phyloP scores from a whole-genome alignment of 2,113 vertebrate genomes.

The Sciurus niger region DNA sequence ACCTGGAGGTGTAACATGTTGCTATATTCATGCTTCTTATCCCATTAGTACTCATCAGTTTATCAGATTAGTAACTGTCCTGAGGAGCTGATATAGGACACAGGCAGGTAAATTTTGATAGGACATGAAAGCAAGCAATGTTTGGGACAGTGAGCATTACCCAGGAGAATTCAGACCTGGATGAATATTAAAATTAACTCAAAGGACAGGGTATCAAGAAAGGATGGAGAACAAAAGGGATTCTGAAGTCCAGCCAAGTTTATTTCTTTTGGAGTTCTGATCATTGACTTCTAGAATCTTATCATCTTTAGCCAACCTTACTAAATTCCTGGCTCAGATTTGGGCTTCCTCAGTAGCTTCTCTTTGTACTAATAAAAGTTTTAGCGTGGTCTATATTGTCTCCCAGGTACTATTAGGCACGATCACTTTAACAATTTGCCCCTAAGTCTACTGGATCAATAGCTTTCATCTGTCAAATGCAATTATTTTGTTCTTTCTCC shows the following conservation, averaged over 20 bases:
- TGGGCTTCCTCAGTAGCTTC: not conserved
- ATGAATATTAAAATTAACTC: slow-evolving; percentile 43
- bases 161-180: slow-evolving; percentile 58
- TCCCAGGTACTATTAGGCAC: not conserved
- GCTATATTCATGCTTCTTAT: slow-evolving; percentile 38
- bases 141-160: not conserved
- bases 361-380: slow-evolving; percentile 28
- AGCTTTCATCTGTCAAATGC: not conserved
- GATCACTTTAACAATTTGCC: slow-evolving; percentile 14
- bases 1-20: slow-evolving; percentile 29
- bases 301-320: not conserved
- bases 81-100: not conserved
- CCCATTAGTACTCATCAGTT: slow-evolving; percentile 55
- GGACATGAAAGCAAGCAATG: slow-evolving; percentile 48
- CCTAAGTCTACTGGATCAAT: not conserved
- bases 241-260: not conserved
- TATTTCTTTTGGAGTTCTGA: not conserved
- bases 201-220: not conserved
- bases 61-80: slow-evolving; percentile 73
- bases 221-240: not conserved
- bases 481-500: not conserved
- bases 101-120: slow-evolving; percentile 66
- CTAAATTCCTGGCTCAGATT: not conserved
- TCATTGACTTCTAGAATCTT: not conserved
- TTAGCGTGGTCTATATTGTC: not conserved